Evolutionary conservation across 2,797 vertebrate species (phyloP).

Genomic region (Acanthurus leucopareius): DNA sequence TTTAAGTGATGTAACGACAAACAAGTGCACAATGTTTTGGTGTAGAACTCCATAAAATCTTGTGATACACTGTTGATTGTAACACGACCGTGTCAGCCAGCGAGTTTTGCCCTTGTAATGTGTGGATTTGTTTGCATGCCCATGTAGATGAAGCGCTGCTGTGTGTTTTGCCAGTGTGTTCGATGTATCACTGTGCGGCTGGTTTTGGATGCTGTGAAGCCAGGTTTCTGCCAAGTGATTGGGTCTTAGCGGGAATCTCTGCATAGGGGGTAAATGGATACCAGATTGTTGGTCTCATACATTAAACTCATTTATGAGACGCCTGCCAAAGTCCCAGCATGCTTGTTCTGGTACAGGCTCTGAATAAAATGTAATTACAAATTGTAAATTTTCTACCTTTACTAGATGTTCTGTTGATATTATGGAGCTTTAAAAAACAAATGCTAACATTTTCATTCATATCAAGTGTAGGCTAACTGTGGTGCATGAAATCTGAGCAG

Average conservation of each 20-base stretch:
- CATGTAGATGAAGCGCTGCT: slow-evolving; percentile 40
- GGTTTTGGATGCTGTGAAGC: slow-evolving; percentile 50
- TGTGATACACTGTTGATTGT: background rate
- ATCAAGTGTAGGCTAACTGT: too few relatives aligned
- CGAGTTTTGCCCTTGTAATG: slow-evolving; percentile 33
- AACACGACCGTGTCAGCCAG: background rate
- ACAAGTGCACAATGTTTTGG: background rate
- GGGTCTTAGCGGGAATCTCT: slow-evolving; percentile 53
- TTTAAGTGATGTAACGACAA: background rate
- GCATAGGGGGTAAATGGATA: slow-evolving; percentile 62
- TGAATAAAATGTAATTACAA: background rate
- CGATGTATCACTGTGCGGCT: slow-evolving; percentile 31
- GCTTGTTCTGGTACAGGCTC: slow-evolving; percentile 2
- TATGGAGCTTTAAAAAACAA: too few relatives aligned
- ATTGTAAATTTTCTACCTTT: background rate
- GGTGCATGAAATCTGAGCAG: too few relatives aligned
- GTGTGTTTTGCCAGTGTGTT: slow-evolving; percentile 42
- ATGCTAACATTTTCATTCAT: too few relatives aligned
- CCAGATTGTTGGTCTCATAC: slow-evolving; percentile 57
- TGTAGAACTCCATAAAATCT: slow-evolving; percentile 4
- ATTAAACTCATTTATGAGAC: slow-evolving; percentile 54
- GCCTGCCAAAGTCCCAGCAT: slow-evolving; percentile 32
- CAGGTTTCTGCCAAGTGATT: slow-evolving; percentile 54
- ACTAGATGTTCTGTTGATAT: too few relatives aligned
- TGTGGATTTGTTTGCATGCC: slow-evolving; percentile 41